Base-by-base conservation (phyloP, 2,113 vertebrate species). In the Ancistrus triradiatus region DNA sequence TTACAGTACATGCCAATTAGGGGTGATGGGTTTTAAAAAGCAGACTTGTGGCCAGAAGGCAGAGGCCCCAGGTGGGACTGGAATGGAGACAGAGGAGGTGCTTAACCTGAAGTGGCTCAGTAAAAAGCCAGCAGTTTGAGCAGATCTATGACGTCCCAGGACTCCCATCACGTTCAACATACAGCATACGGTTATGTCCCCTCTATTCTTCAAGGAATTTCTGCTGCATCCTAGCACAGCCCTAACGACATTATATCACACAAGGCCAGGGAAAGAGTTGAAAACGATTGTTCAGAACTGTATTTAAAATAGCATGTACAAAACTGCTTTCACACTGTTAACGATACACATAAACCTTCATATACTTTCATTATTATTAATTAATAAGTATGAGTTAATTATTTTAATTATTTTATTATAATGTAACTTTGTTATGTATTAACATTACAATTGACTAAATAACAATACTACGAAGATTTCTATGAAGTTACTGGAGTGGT, bases 101-200 rank as follows among this genome's bases (percentile, higher is more conserved):
- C 84, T 87, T 87, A 87, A 88, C 83, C 83, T 73, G 83, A 85
- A 88, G 82, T 88, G 85, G 83, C 84, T 85, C 83, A 78, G 83
- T 88, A 87, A 88, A 88, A 84, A 86, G 83, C 77, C 80, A 83
- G 81, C 83, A 84, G 84, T 72, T 82, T 75, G 74, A 77, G 75
- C 78, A 79, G 78, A 84, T 74, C 83, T 57, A 81, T 77, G 74
- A 80, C 72, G 53, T 81, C 81, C 81, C 84, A 75, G 73, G 68
- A 75, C 63, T 72, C 63, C 15, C 21, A 72, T 72, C 58, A 50
- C 22, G 14, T 17, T 61, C 25, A 66, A 61, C 33, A 66, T 66
- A 72, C 46, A 61, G 21, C 28, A 46, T 47, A 59, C 46, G 84
- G 84, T 84, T 76, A 85, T 75, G 67, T 28, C 76, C 74, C 73